Conservation (phyloP, 2,797 vertebrate genomes). For the Chaetodon trifasciatus region DNA sequence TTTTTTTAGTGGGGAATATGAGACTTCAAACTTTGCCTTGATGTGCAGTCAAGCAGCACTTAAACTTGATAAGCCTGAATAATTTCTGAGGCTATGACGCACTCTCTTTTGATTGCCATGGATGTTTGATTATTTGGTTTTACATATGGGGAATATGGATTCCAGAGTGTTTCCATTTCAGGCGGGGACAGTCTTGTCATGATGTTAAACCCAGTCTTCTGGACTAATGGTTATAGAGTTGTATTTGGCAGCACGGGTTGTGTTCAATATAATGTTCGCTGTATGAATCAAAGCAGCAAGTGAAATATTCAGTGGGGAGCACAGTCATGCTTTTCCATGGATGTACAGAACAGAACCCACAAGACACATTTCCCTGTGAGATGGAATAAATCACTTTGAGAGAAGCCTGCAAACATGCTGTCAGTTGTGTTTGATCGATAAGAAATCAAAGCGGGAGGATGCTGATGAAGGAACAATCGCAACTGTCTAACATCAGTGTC, state of each 20-base stretch:
- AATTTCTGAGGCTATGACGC: conserved; percentile 40
- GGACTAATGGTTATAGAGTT: background rate
- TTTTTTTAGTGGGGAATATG: conserved; percentile 18
- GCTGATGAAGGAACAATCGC: conserved; percentile 25
- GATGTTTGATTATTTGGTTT: conserved; percentile 46
- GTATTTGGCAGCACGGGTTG: conserved; percentile 18
- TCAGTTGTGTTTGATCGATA: conserved; percentile 64
- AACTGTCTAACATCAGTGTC: conserved; percentile 41
- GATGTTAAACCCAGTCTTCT: conserved; percentile 9
- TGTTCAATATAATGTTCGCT: conserved; percentile 22
- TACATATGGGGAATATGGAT: conserved; percentile 36
- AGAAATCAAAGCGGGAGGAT: conserved; percentile 53
- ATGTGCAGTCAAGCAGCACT: conserved; percentile 50
- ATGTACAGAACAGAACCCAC: conserved; percentile 16
- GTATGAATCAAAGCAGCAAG: conserved; percentile 33
- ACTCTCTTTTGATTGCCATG: conserved; percentile 19
- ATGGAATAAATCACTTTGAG: conserved; percentile 47
- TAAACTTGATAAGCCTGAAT: conserved; percentile 51
- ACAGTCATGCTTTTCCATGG: conserved; percentile 20
- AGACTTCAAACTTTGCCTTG: conserved; percentile 42
- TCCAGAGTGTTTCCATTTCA: conserved; percentile 27
- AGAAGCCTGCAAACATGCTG: conserved; percentile 50
- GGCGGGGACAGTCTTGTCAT: background rate
- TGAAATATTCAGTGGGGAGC: conserved; percentile 8
- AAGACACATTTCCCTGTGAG: conserved; percentile 29